These are phyloP conservation scores for Neodiprion lecontei DNA, from an alignment of 1,140 invertebrate genomes.

Conservation along the genomic window DNA sequence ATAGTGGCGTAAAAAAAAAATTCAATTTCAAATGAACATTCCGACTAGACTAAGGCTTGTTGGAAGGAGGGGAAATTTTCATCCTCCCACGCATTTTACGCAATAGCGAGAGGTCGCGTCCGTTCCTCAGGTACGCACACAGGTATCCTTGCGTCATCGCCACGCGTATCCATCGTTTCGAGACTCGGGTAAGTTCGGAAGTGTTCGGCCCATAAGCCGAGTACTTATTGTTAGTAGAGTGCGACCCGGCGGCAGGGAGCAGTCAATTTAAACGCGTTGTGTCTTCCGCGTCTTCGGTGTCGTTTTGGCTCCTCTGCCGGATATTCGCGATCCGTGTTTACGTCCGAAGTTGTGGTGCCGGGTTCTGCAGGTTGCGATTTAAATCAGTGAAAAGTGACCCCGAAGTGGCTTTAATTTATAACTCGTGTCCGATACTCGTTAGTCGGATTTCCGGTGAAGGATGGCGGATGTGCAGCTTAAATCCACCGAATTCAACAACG, in stretches of 20 bases:
- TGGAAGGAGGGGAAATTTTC: no score
- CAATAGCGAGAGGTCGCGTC: no score
- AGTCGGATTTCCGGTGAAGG: background rate
- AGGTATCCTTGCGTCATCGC: background rate
- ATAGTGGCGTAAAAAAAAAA: no score
- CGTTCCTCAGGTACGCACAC: background rate
- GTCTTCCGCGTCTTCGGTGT: constrained; percentile 31
- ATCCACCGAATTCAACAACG: background rate
- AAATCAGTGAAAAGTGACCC: background rate
- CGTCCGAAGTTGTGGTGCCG: no score
- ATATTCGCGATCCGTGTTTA: background rate
- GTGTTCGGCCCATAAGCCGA: constrained; percentile 29
- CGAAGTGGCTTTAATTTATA: background rate
- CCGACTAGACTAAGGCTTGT: no score
- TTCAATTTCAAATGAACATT: no score
- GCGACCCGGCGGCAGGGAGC: constrained; percentile 43
- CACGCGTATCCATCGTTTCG: background rate
- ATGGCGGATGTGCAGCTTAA: background rate
- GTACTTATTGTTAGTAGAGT: constrained; percentile 24
- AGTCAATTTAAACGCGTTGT: constrained; percentile 54
- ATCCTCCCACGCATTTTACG: no score
- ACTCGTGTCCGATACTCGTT: background rate
- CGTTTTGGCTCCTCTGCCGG: constrained; percentile 1
- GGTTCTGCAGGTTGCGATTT: background rate
- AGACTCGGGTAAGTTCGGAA: constrained; percentile 28